Base-by-base conservation (phyloP, 2,797 vertebrate species). In the Phrynocephalus vlangalii region DNA sequence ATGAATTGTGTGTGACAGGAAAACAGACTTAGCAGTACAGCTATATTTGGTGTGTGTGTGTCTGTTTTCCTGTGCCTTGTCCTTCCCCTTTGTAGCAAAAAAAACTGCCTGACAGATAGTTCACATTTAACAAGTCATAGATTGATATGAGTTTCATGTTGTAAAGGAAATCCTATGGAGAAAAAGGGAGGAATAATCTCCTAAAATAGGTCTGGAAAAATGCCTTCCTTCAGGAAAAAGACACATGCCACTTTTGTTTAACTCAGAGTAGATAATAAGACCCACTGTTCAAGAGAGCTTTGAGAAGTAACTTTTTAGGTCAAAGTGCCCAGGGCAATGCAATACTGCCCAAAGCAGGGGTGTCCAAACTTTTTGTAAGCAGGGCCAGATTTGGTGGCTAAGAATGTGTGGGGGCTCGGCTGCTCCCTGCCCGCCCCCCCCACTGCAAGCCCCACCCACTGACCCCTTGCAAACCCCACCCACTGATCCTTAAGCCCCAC, bases 41-140 rank as follows among this genome's bases (percentile, higher is more conserved):
- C 95, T 97, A 97, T 97, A 96, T 97, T 96, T 97, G 96, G 96
- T 94, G 90, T 56, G 52, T 56, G 52, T 56, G 91, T 95, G 90
- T 93, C 44, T 71, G 48, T 86, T 84, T 79, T 79, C 91, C 50
- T 85, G 63, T 0, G 8, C 44, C 38, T 88, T 94, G 86, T 66
- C 89, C 84, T 92, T 90, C 85, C 91, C 87, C 93, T 95, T 96
- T 95, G 95, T 94, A 89, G 94, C 88, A 93, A 93, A 91, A 93
- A 91, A 90, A 96, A 95, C 38, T 90, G 93, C 94, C 96, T 96
- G 94, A 94, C 92, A 96, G 96, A 95, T 44, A 88, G 92, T 95
- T 92, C 92, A 95, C 94, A 93, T 95, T 96, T 96, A 71, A 94
- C 94, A 96, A 94, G 93, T 93, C 91, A 83, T 1, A 71, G 92